A percentile compares a stretch with the other conserved stretches of the same genome.
These are phyloP conservation scores for Chrysolina oricalcia DNA, from an alignment of 2,888 invertebrate species.

Conservation along the genomic window DNA sequence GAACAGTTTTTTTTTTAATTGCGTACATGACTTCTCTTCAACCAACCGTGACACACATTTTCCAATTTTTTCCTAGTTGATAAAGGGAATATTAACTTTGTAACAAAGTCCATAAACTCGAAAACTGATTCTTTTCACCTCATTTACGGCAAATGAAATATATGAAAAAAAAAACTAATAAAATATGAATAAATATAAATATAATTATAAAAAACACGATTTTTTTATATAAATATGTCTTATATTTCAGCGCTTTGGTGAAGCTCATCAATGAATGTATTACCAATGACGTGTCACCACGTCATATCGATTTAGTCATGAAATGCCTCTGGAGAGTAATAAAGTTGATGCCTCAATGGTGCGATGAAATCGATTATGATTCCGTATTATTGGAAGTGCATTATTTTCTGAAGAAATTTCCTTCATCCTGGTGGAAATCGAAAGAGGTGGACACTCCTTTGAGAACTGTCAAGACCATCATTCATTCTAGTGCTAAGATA, in stretches of 20 bases:
- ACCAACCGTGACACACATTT: too few species aligned
- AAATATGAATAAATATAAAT: too few species aligned
- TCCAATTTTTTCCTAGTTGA: too few species aligned
- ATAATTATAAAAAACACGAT: too few species aligned
- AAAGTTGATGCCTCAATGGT: slow-evolving; percentile 89
- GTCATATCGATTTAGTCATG: slow-evolving; percentile 88
- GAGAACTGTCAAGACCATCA: slow-evolving; percentile 93
- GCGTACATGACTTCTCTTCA: too few species aligned
- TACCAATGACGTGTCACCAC: slow-evolving; percentile 78
- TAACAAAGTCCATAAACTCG: too few species aligned
- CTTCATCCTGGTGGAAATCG: slow-evolving; percentile 90
- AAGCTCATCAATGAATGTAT: slow-evolving; percentile 91
- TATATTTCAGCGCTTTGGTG: slow-evolving; percentile 84
- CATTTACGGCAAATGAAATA: too few species aligned
- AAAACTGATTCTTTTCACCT: too few species aligned
- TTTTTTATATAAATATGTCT: slow-evolving; percentile 14
- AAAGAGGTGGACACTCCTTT: slow-evolving; percentile 89
- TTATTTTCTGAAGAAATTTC: slow-evolving; percentile 90
- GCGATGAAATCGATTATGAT: slow-evolving; percentile 83
- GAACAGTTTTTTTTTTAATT: too few species aligned
- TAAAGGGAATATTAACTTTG: too few species aligned
- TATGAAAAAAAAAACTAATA: too few species aligned
- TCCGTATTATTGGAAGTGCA: slow-evolving; percentile 88
- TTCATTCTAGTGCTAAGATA: slow-evolving; percentile 92
- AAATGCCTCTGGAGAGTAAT: slow-evolving; percentile 97